A percentile compares a stretch with the other conserved stretches of the same genome.
phyloP scores from a whole-genome alignment of 2,888 invertebrate genomes.

The Xylocampa areola region DNA sequence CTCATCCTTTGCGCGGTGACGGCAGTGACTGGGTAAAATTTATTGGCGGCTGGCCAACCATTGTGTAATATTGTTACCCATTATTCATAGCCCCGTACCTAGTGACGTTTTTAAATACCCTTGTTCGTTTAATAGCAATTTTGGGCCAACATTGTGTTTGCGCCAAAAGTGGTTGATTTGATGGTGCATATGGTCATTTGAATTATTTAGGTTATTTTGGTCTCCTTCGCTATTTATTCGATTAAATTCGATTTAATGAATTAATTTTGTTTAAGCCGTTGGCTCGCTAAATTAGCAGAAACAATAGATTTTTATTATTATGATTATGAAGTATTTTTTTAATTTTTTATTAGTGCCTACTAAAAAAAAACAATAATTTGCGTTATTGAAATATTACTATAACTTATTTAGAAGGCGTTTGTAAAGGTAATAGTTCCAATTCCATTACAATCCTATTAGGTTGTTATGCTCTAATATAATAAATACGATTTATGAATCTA shows the following conservation, averaged over 20 bases:
- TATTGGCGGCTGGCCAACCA: slow-evolving; percentile 46
- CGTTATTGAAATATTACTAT: not conserved
- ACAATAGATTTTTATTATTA: too few relatives aligned
- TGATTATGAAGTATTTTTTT: not conserved
- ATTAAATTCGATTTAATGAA: too few relatives aligned
- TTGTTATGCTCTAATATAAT: not conserved
- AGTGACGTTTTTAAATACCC: slow-evolving; percentile 35
- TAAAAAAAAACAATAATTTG: not conserved
- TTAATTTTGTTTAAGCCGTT: too few relatives aligned
- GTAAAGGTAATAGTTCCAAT: not conserved
- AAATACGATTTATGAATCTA: too few relatives aligned
- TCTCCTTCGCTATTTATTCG: too few relatives aligned
- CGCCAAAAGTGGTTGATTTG: too few relatives aligned
- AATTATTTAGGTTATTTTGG: too few relatives aligned
- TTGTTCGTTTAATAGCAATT: slow-evolving; percentile 23
- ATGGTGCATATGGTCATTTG: too few relatives aligned
- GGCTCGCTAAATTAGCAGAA: too few relatives aligned
- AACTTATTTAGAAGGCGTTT: slow-evolving; percentile 11
- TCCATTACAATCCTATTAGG: not conserved
- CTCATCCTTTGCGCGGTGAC: slow-evolving; percentile 26
- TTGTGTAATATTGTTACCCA: slow-evolving; percentile 36
- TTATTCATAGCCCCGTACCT: slow-evolving; percentile 40
- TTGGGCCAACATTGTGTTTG: too few relatives aligned
- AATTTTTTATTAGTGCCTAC: slow-evolving; percentile 4
- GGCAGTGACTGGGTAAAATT: slow-evolving; percentile 20